A percentile compares a stretch with the other conserved stretches of the same genome.
Evolutionary conservation across 1,140 invertebrate species (phyloP).

Genomic region (Magallana angulata): DNA sequence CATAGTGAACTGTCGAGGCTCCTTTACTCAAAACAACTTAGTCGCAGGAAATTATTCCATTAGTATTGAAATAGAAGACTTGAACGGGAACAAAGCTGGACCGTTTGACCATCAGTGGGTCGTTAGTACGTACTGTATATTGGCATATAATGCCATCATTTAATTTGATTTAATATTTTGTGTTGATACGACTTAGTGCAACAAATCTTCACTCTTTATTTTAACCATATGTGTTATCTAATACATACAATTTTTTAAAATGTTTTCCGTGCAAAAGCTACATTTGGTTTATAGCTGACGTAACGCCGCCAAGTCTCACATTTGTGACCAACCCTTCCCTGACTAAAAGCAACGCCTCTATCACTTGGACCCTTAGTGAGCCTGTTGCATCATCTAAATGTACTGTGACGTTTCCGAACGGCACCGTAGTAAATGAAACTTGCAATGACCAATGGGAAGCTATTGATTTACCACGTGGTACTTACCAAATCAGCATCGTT

Average conservation of each 20-base stretch:
- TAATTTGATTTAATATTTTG: too few species aligned
- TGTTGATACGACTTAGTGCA: too few species aligned
- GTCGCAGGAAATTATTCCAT: background rate
- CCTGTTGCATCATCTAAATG: background rate
- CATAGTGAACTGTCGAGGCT: background rate
- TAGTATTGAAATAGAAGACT: background rate
- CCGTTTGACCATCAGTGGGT: background rate
- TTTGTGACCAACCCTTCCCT: background rate
- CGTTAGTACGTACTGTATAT: background rate
- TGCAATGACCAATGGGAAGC: background rate
- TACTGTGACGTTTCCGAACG: background rate
- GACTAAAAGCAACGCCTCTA: background rate
- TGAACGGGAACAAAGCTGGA: background rate
- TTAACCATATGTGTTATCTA: too few species aligned
- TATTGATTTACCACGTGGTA: background rate
- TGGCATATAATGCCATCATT: too few species aligned
- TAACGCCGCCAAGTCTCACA: background rate
- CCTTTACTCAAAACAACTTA: background rate
- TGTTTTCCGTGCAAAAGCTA: too few species aligned
- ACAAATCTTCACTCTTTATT: too few species aligned
- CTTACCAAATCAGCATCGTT: conserved; percentile 5
- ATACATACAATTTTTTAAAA: too few species aligned
- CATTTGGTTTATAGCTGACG: background rate
- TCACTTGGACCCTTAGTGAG: background rate
- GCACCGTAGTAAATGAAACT: background rate